Base-by-base conservation (phyloP, 2,113 vertebrate genomes). In the Bubo blakistoni region DNA sequence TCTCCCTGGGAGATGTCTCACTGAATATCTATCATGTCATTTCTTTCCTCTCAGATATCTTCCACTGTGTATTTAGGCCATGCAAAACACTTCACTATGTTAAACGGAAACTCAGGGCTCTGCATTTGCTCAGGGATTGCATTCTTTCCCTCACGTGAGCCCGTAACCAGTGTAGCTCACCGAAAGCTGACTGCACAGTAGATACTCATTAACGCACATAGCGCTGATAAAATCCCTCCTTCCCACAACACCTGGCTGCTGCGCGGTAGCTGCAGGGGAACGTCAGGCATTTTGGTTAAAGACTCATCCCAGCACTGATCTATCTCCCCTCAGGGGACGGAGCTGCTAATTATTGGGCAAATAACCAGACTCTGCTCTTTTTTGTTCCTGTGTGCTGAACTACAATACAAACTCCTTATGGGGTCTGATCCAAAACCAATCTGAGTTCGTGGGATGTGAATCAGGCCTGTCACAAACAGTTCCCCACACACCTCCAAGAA, bases 121-220 rank as follows among this genome's bases (percentile, higher is more conserved):
- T 5, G 12, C 1, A 2, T 70, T 58, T 36, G 27, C 80, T 72
- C 49, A 61, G 67, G 81, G 80, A 72, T 7, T 2, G 17, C 2
- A 1, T 51, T 88, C 81, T 19, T 58, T 54, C 20, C 71, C 58
- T 95, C 88, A 80, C 6, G 5, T 72, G 71, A 84, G 71, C 86
- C 91, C 86, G 81, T 86, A 84, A 73, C 76, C 55, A 86, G 40
- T 7, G 3, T 7, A 73, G 95, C 71, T 81, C 61, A 63, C 78
- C 63, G 82, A 85, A 97, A 96, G 86, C 63, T 54, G 87, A 73
- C 96, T 90, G 97, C 91, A 87, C 88, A 92, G 81, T 93, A 97
- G 97, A 96, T 70, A 92, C 94, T 97, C 96, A 93, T 94, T 91
- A 95, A 86, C 46, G 81, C 40, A 62, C 59, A n/a, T 3, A 90